These are phyloP conservation scores for Gymnoscopelus microlampas DNA, from an alignment of 2,797 vertebrate species.

Conservation along the genomic window DNA sequence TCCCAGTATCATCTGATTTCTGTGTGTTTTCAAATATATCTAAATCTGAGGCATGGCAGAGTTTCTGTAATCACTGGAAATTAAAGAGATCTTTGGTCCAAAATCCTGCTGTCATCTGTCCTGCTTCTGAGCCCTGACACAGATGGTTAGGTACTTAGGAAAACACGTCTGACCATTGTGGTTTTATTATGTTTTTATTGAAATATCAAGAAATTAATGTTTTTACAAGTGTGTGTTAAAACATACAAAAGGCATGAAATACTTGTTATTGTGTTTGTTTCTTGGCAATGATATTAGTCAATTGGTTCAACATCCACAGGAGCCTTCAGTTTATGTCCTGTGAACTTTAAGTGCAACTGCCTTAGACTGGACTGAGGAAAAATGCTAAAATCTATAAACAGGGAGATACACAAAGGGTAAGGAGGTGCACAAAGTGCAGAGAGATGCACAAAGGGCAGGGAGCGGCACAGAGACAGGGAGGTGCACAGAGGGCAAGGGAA, in stretches of 20 bases:
- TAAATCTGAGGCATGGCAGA: too few relatives aligned
- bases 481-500: constrained; percentile 5
- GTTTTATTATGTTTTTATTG: constrained; percentile 62
- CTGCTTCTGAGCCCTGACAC: too few relatives aligned
- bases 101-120: too few relatives aligned
- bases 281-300: constrained; percentile 31
- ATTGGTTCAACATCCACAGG: constrained; percentile 24
- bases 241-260: constrained; percentile 48
- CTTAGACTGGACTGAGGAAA: constrained; percentile 24
- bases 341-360: constrained; percentile 47
- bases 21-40: too few relatives aligned
- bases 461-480: too few relatives aligned
- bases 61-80: too few relatives aligned
- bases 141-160: neutral
- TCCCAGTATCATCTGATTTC: too few relatives aligned
- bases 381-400: constrained; percentile 4
- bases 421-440: constrained; percentile 7
- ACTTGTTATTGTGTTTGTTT: constrained; percentile 53
- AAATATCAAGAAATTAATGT: constrained; percentile 44
- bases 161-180: constrained; percentile 19
- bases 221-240: constrained; percentile 28
- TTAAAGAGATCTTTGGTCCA: too few relatives aligned
- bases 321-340: constrained; percentile 9
- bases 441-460: too few relatives aligned
- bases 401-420: neutral